Evolutionary conservation across 2,797 vertebrate species (phyloP).

Genomic region (Pantherophis vulpinus): DNA sequence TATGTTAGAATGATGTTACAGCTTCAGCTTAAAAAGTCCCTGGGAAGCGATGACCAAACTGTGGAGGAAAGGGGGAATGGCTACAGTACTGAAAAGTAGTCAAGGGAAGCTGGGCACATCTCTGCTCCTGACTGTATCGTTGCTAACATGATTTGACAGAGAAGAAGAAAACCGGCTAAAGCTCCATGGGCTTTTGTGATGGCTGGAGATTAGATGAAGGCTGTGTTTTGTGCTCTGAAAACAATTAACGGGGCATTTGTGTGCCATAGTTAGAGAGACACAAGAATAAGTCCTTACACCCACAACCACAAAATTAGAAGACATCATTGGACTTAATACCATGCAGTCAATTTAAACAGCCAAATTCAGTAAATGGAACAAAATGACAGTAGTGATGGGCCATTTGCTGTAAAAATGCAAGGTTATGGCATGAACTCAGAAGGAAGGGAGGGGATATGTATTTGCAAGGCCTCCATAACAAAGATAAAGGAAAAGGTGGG

Average conservation of each 20-base stretch:
- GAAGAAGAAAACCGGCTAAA: not conserved
- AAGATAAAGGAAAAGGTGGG: too few relatives aligned
- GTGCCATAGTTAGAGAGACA: not conserved
- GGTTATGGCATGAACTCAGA: too few relatives aligned
- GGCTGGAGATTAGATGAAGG: not conserved
- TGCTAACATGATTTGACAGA: not conserved
- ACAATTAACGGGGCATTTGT: not conserved
- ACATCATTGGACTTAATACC: not conserved
- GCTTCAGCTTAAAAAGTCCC: not conserved
- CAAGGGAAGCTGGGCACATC: not conserved
- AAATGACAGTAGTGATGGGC: not conserved
- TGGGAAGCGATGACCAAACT: not conserved
- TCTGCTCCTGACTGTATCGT: not conserved
- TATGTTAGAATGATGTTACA: not conserved
- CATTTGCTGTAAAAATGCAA: too few relatives aligned
- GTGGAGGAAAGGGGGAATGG: not conserved
- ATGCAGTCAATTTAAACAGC: not conserved
- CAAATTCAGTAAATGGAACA: not conserved
- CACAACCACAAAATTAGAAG: not conserved
- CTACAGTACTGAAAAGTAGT: not conserved
- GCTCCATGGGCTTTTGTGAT: not conserved
- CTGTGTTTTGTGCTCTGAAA: not conserved
- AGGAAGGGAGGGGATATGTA: too few relatives aligned
- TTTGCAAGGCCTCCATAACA: too few relatives aligned
- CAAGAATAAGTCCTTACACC: not conserved